Conservation (phyloP, 2,113 vertebrate species). For the Pagrus major region DNA sequence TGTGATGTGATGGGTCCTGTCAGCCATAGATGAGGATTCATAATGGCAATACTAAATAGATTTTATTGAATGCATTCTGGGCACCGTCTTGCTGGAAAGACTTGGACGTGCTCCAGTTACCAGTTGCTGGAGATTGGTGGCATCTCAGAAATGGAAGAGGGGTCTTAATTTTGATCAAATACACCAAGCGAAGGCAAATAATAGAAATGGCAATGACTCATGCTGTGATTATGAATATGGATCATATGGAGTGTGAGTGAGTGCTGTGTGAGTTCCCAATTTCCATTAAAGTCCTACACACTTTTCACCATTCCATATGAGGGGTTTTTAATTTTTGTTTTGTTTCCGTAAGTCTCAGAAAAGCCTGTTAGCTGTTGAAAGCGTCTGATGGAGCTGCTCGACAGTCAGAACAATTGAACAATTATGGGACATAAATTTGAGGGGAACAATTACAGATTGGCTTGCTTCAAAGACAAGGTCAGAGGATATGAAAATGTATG, state of each 20-base stretch:
- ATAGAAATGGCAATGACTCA: constrained; percentile 50
- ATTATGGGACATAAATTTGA: neutral
- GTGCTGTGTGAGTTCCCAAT: constrained; percentile 42
- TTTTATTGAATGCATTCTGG: constrained; percentile 49
- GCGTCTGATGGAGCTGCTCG: neutral
- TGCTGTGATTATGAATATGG: constrained; percentile 55
- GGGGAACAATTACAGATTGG: constrained; percentile 1
- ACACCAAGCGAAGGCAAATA: constrained; percentile 40
- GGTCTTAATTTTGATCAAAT: constrained; percentile 50
- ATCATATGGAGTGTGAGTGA: constrained; percentile 48
- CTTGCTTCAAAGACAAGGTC: constrained; percentile 19
- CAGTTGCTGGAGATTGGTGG: constrained; percentile 33
- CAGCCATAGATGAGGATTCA: constrained; percentile 48
- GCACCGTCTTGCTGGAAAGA: constrained; percentile 13
- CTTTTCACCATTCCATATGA: constrained; percentile 14
- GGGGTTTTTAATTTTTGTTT: neutral
- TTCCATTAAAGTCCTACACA: constrained; percentile 40
- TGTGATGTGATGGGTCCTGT: constrained; percentile 34
- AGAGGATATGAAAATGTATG: neutral
- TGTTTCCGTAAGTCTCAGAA: neutral
- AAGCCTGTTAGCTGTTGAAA: neutral
- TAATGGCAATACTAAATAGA: constrained; percentile 48
- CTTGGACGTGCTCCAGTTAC: constrained; percentile 46
- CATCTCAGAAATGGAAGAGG: constrained; percentile 27
- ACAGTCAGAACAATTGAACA: neutral